Evolutionary conservation across 53 echinoderm and acorn worm species (phyloP), one percentile per base, ranked within the genome.

Genomic region (Patiria pectinifera): DNA sequence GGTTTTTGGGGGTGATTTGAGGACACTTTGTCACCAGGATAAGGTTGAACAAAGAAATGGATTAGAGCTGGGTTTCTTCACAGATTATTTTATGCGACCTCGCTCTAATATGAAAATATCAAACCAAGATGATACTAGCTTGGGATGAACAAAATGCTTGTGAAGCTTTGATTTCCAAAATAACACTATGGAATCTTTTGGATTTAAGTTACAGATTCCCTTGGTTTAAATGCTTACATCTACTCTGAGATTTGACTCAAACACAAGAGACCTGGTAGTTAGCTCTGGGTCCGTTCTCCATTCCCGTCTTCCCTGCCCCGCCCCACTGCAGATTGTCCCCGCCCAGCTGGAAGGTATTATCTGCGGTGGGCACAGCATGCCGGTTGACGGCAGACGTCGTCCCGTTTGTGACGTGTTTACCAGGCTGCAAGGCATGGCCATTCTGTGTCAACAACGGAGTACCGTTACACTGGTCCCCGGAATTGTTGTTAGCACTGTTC

Each of bases 401-500:
- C 9, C 77, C 78, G 22, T 87, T 87, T n/a, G 87, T 43, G 77
- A 87, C 19, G 18, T 59, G 87, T 23, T 60, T 25, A 35, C 60
- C 48, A 2, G 87, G 87, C 48, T 78, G 87, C 76, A 87, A 13
- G 25, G 90, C 86, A 44, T 94, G 92, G 62, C 95, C 95, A 43
- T 95, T 95, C 72, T 93, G 93, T 26, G 91, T 91, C 24, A 93
- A 45, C 45, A 23, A 43, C 26, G 15, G 75, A 53, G 22, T 87
- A 26, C 80, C 63, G 48, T 80, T 90, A 69, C 90, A 90, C 80
- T 63, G 80, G 47, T 90, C 87, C 12, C 91, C 93, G 3, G 89
- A 83, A 59, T 93, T 93, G 87, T 95, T 95, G 75, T 95, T 93
- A 48, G 91, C 76, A 74, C 91, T 83, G 83, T 84, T 72, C 76